Percentiles rank a stretch among this genome's conserved stretches.
Conservation (phyloP, 2,888 invertebrate species). For the Magallana nippona region DNA sequence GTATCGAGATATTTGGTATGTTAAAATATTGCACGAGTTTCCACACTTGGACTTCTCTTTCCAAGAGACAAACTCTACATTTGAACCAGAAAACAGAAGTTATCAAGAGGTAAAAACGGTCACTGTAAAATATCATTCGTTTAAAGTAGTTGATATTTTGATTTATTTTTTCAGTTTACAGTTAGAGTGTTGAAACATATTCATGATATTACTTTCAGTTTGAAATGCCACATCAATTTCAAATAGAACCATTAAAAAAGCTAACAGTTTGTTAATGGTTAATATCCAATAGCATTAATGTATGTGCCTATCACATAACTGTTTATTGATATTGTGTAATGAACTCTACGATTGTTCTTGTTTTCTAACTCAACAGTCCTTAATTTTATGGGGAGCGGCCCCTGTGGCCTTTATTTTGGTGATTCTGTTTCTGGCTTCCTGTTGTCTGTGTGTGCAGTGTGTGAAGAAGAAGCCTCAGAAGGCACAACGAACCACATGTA, state of each 20-base stretch:
- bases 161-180: neutral
- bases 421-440: constrained; percentile 91
- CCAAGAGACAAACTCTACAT: constrained; percentile 93
- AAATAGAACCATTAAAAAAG: no score
- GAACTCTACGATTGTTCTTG: constrained; percentile 38
- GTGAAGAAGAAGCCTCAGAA: constrained; percentile 93
- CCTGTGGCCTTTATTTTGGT: constrained; percentile 96
- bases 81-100: constrained; percentile 92
- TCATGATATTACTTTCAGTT: no score
- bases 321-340: no score
- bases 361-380: constrained; percentile 85
- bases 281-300: no score
- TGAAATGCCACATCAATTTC: no score
- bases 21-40: constrained; percentile 91
- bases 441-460: constrained; percentile 96
- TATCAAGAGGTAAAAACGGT: constrained; percentile 89
- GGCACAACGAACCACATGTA: constrained; percentile 91
- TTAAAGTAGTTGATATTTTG: neutral
- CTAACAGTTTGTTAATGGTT: no score
- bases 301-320: no score
- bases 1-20: constrained; percentile 81
- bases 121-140: neutral
- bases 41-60: constrained; percentile 96
- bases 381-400: constrained; percentile 94
- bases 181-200: no score